Conservation (phyloP, 37 sponge, comb jelly and placozoan genomes). For the Bolinopsis microptera region DNA sequence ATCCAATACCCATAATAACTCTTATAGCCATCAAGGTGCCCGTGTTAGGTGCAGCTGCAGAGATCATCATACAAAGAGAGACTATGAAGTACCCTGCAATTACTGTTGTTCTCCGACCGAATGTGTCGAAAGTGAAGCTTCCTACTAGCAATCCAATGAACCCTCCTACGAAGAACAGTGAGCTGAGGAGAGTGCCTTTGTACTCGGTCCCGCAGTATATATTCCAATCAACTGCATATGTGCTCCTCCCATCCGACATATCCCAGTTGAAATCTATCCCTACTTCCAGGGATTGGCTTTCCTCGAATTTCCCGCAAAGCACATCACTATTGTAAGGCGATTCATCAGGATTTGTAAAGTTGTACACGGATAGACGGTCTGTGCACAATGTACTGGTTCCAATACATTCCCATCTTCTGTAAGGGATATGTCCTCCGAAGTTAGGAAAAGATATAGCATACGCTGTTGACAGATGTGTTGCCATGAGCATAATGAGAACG, state of each 20-base stretch:
- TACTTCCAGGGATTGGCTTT: neutral
- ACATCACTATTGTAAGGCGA: conserved; percentile 50
- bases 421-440: conserved; percentile 46
- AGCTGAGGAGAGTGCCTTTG: conserved; percentile 37
- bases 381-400: neutral
- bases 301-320: conserved; percentile 15
- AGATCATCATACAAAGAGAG: neutral
- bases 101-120: neutral
- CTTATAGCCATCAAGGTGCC: neutral
- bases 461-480: neutral
- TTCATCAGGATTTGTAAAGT: neutral
- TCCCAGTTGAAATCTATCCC: conserved; percentile 20
- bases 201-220: conserved; percentile 2
- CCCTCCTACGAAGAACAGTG: conserved; percentile 47
- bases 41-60: conserved; percentile 1
- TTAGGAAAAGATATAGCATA: neutral
- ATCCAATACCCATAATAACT: neutral
- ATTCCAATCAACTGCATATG: conserved; percentile 35
- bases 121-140: neutral
- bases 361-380: neutral
- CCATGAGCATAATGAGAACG: neutral
- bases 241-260: neutral
- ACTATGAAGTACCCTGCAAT: neutral
- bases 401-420: neutral
- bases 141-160: conserved; percentile 13